Evolutionary conservation across 2,797 vertebrate species (phyloP).

Genomic region (Morelia viridis): DNA sequence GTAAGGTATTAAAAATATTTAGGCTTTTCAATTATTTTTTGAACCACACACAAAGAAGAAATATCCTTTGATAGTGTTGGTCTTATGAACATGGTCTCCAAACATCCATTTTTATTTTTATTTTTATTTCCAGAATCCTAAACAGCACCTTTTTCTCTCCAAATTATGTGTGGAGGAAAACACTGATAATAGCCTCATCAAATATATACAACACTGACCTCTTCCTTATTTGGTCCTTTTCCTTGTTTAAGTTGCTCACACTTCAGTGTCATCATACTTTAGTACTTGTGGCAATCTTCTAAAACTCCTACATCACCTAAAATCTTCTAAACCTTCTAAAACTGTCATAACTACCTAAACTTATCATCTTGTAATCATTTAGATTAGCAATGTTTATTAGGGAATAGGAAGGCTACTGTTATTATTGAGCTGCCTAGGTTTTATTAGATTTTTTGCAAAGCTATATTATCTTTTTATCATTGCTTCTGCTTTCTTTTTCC

Average conservation of each 20-base stretch:
- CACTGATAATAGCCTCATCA: neutral
- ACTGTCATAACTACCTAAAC: constrained; percentile 43
- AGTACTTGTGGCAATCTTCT: constrained; percentile 23
- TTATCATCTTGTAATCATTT: constrained; percentile 43
- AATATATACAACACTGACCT: neutral
- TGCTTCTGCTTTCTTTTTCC: too few relatives aligned
- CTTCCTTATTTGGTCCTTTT: constrained; percentile 42
- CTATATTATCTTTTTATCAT: neutral
- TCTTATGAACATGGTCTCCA: constrained; percentile 34
- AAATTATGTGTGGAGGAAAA: neutral
- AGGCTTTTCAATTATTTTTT: neutral
- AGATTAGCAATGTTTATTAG: neutral
- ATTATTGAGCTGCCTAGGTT: neutral
- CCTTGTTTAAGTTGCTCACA: neutral
- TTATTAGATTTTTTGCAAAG: neutral
- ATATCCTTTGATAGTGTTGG: constrained; percentile 14
- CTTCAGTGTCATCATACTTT: constrained; percentile 55
- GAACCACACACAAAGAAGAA: neutral
- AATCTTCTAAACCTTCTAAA: neutral
- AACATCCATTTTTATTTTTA: neutral
- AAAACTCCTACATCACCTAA: too few relatives aligned
- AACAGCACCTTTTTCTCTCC: constrained; percentile 47
- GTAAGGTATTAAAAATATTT: neutral
- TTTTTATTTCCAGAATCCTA: neutral
- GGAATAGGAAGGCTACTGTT: too few relatives aligned